Percentiles rank a stretch among this genome's conserved stretches.
These are phyloP conservation scores for Trogon surrucura DNA, from an alignment of 2,113 vertebrate genomes.

Conservation along the genomic window DNA sequence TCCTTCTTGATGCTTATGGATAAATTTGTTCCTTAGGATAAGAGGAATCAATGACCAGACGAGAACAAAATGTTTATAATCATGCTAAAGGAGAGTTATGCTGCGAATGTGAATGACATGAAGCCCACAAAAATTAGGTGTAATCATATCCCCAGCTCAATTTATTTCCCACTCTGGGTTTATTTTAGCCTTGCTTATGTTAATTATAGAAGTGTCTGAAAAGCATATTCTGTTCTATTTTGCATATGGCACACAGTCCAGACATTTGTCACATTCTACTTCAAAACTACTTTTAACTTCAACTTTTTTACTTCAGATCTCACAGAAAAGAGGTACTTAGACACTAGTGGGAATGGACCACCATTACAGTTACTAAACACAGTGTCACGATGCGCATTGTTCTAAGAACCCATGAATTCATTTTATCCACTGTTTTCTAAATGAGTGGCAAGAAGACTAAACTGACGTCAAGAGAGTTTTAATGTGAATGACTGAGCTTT, in stretches of 20 bases:
- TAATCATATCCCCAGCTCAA: not conserved
- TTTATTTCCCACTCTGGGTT: constrained; percentile 12
- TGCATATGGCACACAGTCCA: not conserved
- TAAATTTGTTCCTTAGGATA: not conserved
- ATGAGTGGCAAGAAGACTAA: not conserved
- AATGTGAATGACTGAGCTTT: not conserved
- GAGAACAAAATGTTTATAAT: not conserved
- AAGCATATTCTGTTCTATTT: not conserved
- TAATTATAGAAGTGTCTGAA: not conserved
- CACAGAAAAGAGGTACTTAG: not conserved
- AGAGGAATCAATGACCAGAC: not conserved
- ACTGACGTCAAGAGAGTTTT: not conserved
- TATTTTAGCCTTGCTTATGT: constrained; percentile 23
- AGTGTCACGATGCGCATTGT: not conserved
- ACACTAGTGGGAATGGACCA: not conserved
- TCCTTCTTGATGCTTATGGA: not conserved
- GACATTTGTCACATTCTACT: not conserved
- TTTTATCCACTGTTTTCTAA: not conserved
- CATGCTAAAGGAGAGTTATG: not conserved
- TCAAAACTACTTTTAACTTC: not conserved
- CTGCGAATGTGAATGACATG: not conserved
- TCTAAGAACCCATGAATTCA: not conserved
- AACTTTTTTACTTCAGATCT: not conserved
- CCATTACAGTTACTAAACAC: no score
- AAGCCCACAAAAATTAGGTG: not conserved